Percentiles rank a stretch among this genome's conserved stretches.
Conservation (phyloP, 2,797 vertebrate genomes). For the Enteromius argenteus region DNA sequence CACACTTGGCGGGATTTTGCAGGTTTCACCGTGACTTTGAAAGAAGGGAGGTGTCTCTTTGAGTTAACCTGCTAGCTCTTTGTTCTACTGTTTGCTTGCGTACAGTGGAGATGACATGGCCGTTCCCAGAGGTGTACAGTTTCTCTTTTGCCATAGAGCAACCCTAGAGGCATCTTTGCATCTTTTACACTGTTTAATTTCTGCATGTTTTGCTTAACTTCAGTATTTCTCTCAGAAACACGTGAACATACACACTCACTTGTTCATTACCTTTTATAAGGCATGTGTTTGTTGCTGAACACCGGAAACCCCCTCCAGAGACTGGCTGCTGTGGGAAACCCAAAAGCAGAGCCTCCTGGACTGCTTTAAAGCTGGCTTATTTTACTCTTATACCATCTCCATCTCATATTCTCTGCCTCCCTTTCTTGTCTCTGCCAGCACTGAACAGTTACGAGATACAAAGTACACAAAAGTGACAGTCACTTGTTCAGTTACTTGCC, state of each 20-base stretch:
- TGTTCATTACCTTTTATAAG: conserved; percentile 11
- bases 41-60: conserved; percentile 12
- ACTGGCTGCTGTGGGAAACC: conserved; percentile 16
- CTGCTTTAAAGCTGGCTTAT: background rate
- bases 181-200: background rate
- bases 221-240: background rate
- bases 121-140: conserved; percentile 54
- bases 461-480: background rate
- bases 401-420: background rate
- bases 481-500: background rate
- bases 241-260: background rate
- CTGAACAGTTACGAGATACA: background rate
- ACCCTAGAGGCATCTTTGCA: background rate
- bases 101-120: conserved; percentile 26
- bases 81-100: conserved; percentile 40
- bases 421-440: background rate
- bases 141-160: conserved; percentile 35
- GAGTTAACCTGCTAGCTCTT: conserved; percentile 24
- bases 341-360: conserved; percentile 14
- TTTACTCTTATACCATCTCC: background rate
- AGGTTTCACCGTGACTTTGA: background rate
- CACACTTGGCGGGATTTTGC: conserved; percentile 2
- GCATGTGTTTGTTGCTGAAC: background rate
- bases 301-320: conserved; percentile 49
- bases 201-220: background rate